These are phyloP conservation scores for Callyntrura guangdongensis DNA, from an alignment of 2,888 invertebrate species.

Conservation along the genomic window DNA sequence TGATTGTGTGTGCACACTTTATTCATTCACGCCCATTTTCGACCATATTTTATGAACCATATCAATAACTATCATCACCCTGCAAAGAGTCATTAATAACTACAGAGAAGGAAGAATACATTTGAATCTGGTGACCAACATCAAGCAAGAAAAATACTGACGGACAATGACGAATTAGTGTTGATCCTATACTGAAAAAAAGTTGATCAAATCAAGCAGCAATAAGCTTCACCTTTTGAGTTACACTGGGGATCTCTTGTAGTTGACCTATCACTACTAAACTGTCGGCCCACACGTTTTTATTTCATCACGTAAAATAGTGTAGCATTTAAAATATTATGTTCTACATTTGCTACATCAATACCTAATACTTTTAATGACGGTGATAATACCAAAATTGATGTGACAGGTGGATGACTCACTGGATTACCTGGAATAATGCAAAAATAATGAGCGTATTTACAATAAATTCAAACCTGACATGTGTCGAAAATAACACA, in stretches of 20 bases:
- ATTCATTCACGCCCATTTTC: conserved; percentile 50
- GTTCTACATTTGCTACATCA: background rate
- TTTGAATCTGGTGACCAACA: background rate
- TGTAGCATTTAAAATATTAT: background rate
- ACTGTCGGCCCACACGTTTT: background rate
- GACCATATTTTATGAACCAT: conserved; percentile 45
- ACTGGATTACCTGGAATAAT: conserved; percentile 28
- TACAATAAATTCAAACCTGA: background rate
- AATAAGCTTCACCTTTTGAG: background rate
- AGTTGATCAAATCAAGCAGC: background rate
- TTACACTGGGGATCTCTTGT: background rate
- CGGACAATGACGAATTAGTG: conserved; percentile 35
- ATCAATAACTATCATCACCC: conserved; percentile 66
- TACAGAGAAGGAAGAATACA: background rate
- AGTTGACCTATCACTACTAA: background rate
- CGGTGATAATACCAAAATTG: too few species aligned
- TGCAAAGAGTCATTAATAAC: conserved; percentile 73
- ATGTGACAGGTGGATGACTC: background rate
- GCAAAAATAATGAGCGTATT: background rate
- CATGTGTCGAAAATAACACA: conserved; percentile 2
- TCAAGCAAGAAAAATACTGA: background rate
- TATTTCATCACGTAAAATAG: background rate
- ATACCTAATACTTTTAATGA: background rate
- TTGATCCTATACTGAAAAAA: background rate
- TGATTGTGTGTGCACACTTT: background rate